These are phyloP conservation scores for Salvelinus namaycush DNA, from an alignment of 2,113 vertebrate genomes.

Conservation along the genomic window DNA sequence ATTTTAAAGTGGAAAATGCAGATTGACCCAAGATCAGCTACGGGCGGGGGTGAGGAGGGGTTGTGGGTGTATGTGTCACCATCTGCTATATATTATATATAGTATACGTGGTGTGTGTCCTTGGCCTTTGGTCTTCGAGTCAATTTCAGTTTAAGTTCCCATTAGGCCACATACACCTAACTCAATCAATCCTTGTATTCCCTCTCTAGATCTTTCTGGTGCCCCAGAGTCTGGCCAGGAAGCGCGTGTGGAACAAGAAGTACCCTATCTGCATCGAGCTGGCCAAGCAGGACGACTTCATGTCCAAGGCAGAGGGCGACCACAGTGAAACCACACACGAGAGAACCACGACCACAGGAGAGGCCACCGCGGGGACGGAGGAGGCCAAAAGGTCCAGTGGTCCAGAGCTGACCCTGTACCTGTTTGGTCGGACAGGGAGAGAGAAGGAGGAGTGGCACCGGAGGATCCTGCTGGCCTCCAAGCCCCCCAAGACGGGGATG, in stretches of 20 bases:
- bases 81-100: too few species aligned
- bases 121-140: too few species aligned
- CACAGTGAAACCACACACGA: constrained; percentile 73
- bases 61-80: neutral
- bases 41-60: too few species aligned
- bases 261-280: constrained; percentile 98
- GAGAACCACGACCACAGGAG: constrained; percentile 24
- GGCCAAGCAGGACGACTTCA: constrained; percentile 90
- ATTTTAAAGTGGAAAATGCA: too few species aligned
- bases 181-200: neutral
- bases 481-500: constrained; percentile 75
- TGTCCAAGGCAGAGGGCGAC: constrained; percentile 87
- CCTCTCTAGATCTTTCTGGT: constrained; percentile 83
- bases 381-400: neutral
- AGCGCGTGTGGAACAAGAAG: constrained; percentile 97
- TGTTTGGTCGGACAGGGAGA: constrained; percentile 93
- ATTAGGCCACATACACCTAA: neutral
- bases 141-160: too few species aligned
- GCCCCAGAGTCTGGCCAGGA: constrained; percentile 89
- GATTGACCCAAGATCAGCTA: too few species aligned
- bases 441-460: constrained; percentile 98
- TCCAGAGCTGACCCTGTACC: constrained; percentile 83
- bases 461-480: constrained; percentile 85
- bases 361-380: constrained; percentile 71
- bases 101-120: too few species aligned